A percentile compares a stretch with the other conserved stretches of the same genome.
These are phyloP conservation scores for Alligator mississippiensis DNA, from an alignment of 2,113 vertebrate genomes.

Conservation along the genomic window DNA sequence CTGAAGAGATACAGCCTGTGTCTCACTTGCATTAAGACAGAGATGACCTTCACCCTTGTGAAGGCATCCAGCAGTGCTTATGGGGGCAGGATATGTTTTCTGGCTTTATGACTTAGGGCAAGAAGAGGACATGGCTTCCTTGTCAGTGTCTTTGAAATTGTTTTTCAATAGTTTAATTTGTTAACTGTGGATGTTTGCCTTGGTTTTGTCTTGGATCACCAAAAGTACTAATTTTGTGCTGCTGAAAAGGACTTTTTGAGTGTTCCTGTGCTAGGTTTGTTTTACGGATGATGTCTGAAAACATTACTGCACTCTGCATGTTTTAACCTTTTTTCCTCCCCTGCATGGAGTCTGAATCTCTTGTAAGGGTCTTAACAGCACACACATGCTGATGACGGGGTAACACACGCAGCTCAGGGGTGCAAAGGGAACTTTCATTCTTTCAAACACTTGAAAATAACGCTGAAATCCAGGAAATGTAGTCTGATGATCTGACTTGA, in stretches of 20 bases:
- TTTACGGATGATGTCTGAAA: conserved; percentile 77
- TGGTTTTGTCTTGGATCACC: conserved; percentile 83
- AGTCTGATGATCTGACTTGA: not conserved
- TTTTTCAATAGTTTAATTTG: conserved; percentile 30
- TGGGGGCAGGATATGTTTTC: conserved; percentile 8
- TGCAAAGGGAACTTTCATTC: not conserved
- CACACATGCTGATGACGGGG: not conserved
- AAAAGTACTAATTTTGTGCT: conserved; percentile 90
- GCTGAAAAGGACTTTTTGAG: conserved; percentile 64
- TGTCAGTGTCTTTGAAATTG: conserved; percentile 28
- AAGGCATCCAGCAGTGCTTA: conserved; percentile 13
- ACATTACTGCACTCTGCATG: conserved; percentile 89
- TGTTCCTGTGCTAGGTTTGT: conserved; percentile 77
- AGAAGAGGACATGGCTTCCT: conserved; percentile 32
- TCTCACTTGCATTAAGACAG: conserved; percentile 4
- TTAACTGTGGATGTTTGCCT: conserved; percentile 72
- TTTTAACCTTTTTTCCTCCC: conserved; percentile 83
- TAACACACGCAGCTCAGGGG: not conserved
- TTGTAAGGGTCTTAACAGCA: conserved; percentile 57
- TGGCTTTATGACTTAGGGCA: not conserved
- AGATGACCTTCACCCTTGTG: not conserved
- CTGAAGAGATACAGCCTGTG: not conserved
- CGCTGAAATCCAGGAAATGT: not conserved
- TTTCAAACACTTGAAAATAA: not conserved
- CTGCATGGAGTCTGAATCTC: conserved; percentile 88